Evolutionary conservation across 2,113 vertebrate species (phyloP), one percentile per base, ranked within the genome.

Genomic region (Shinisaurus crocodilurus): DNA sequence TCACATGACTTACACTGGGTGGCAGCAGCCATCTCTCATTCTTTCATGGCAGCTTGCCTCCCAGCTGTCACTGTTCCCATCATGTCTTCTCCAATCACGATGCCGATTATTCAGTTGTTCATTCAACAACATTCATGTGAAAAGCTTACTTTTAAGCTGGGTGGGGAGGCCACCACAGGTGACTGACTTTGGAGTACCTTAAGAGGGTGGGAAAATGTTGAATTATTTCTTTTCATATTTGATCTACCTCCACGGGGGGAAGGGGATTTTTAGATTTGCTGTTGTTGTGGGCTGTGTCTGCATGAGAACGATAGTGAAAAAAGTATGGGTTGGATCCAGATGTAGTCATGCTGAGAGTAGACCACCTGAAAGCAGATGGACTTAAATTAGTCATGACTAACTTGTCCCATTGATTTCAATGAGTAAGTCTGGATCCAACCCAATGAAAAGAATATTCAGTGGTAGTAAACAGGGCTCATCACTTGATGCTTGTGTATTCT

Each of bases 21-120:
- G 20, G 5, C 60, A 63, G 60, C 60, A 63, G 20, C 1, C 60
- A 63, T 63, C 60, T 5, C 57, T 60, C 10, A 50, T 50, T 50
- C 48, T 50, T 10, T 54, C 50, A 23, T 63, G 60, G 60, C 60
- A 63, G 10, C 57, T 60, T 60, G 9, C 57, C 57, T 16, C 13
- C 57, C 57, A 63, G 60, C 20, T 23, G 18, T 63, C 60, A 63
- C 60, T 90, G 86, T 95, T 90, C 91, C 83, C 86, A 76, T 76
- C 90, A 81, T 92, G 86, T 63, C 60, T 63, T 63, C 60, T 60
- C 57, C 57, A 60, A 12, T 60, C 57, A 16, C 12, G 13, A 90
- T 89, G 89, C 84, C 86, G 86, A 89, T 79, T 90, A 90, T 95
- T 93, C 81, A 95, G 88, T 92, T 95, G 91, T 90, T 90, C 18